Percentiles rank a stretch among this genome's conserved stretches.
These are phyloP conservation scores for Holacanthella duospinosa DNA, from an alignment of 2,888 invertebrate species.

Conservation along the genomic window DNA sequence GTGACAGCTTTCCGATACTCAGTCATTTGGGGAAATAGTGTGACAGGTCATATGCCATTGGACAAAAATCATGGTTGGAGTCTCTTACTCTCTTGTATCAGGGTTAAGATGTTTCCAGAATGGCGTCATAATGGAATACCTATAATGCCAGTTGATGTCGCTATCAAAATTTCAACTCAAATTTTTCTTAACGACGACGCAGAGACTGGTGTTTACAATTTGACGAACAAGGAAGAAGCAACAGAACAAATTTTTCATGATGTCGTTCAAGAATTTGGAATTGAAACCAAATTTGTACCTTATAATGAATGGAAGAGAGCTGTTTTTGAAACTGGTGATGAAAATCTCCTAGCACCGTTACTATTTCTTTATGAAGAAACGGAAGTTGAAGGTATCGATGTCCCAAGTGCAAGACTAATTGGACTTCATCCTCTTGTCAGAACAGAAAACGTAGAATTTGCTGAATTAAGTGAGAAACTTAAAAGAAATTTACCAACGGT, in stretches of 20 bases:
- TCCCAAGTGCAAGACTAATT: background rate
- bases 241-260: background rate
- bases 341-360: background rate
- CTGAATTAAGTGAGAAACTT: background rate
- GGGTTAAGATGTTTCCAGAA: background rate
- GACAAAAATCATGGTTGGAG: background rate
- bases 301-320: background rate
- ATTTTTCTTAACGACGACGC: background rate
- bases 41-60: background rate
- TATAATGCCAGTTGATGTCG: background rate
- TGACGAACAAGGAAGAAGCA: background rate
- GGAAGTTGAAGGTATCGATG: background rate
- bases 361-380: background rate
- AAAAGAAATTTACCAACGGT: background rate
- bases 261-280: background rate
- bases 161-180: background rate
- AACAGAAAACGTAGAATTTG: background rate
- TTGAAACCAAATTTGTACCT: background rate
- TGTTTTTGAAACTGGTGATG: background rate
- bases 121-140: background rate
- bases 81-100: background rate
- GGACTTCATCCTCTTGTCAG: background rate
- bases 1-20: slow-evolving; percentile 1
- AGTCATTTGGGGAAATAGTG: background rate
- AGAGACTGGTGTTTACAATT: background rate